phyloP scores from a whole-genome alignment of 2,797 vertebrate genomes.

The Ctenochaetus hawaiiensis region DNA sequence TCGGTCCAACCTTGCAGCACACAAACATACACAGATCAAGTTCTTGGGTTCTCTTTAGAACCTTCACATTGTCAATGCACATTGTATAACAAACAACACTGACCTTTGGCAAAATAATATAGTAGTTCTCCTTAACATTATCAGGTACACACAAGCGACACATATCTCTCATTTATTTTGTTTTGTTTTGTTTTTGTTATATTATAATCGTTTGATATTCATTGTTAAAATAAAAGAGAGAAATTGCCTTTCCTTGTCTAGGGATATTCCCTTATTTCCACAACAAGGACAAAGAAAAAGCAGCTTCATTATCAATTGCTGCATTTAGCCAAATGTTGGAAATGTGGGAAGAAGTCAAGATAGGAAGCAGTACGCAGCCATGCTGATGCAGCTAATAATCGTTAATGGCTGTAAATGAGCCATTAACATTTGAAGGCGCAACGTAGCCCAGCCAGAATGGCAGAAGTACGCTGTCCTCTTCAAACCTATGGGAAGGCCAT shows the following conservation, averaged over 20 bases:
- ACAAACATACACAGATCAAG: constrained; percentile 26
- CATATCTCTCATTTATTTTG: constrained; percentile 52
- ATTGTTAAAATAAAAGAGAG: constrained; percentile 33
- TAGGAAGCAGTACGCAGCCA: constrained; percentile 61
- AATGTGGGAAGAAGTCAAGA: constrained; percentile 50
- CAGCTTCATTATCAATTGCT: constrained; percentile 45
- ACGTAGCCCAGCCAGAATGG: constrained; percentile 74
- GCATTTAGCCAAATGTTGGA: constrained; percentile 56
- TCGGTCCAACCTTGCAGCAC: constrained; percentile 35
- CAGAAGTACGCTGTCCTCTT: constrained; percentile 83
- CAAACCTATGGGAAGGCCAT: constrained; percentile 75
- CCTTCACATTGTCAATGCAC: constrained; percentile 1
- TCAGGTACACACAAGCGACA: constrained; percentile 16
- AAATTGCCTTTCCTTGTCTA: constrained; percentile 39
- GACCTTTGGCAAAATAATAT: constrained; percentile 11
- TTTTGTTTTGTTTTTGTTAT: constrained; percentile 57
- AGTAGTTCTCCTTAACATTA: not conserved
- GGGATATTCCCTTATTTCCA: constrained; percentile 66
- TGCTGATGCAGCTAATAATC: constrained; percentile 76
- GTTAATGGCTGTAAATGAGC: constrained; percentile 83
- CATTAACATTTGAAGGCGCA: constrained; percentile 86
- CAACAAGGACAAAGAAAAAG: constrained; percentile 60
- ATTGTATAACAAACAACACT: constrained; percentile 31
- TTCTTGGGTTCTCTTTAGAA: not conserved
- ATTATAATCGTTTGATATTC: not conserved